Percentiles rank a stretch among this genome's conserved stretches.
phyloP scores from a whole-genome alignment of 2,888 invertebrate species.

The Cyrtodaria siliqua region DNA sequence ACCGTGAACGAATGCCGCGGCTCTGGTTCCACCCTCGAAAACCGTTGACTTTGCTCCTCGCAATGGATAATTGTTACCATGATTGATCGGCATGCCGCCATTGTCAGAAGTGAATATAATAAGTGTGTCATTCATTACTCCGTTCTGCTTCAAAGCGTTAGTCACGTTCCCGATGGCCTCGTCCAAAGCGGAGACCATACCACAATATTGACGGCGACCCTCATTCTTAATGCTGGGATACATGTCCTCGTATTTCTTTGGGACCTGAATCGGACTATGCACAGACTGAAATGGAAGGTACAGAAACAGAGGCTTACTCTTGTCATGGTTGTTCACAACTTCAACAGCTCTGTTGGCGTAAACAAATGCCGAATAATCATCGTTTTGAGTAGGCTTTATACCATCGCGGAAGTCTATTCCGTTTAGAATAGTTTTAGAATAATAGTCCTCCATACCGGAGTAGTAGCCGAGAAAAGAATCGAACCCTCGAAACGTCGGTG shows the following conservation, averaged over 20 bases:
- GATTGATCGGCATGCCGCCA: slow-evolving; percentile 82
- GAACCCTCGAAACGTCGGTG: slow-evolving; percentile 86
- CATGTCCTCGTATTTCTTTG: slow-evolving; percentile 63
- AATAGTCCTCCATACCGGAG: slow-evolving; percentile 83
- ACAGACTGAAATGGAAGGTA: slow-evolving; percentile 74
- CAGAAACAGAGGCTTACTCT: slow-evolving; percentile 73
- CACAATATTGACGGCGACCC: slow-evolving; percentile 63
- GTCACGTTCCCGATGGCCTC: slow-evolving; percentile 93
- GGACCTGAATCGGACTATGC: slow-evolving; percentile 68
- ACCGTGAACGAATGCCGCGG: slow-evolving; percentile 85
- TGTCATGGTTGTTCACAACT: slow-evolving; percentile 71
- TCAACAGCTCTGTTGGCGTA: slow-evolving; percentile 65
- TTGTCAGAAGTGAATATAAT: slow-evolving; percentile 69
- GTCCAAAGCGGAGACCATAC: slow-evolving; percentile 92
- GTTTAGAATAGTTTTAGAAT: slow-evolving; percentile 66
- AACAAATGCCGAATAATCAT: slow-evolving; percentile 35
- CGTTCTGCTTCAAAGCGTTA: slow-evolving; percentile 89
- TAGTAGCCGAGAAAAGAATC: slow-evolving; percentile 86
- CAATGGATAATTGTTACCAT: slow-evolving; percentile 86
- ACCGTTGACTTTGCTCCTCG: slow-evolving; percentile 90
- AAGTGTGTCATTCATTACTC: slow-evolving; percentile 91
- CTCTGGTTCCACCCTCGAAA: slow-evolving; percentile 92
- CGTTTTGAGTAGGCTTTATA: slow-evolving; percentile 21
- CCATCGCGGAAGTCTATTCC: slow-evolving; percentile 47
- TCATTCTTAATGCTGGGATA: slow-evolving; percentile 63